Conservation (phyloP, 2,797 vertebrate genomes). For the Siniperca obscura region DNA sequence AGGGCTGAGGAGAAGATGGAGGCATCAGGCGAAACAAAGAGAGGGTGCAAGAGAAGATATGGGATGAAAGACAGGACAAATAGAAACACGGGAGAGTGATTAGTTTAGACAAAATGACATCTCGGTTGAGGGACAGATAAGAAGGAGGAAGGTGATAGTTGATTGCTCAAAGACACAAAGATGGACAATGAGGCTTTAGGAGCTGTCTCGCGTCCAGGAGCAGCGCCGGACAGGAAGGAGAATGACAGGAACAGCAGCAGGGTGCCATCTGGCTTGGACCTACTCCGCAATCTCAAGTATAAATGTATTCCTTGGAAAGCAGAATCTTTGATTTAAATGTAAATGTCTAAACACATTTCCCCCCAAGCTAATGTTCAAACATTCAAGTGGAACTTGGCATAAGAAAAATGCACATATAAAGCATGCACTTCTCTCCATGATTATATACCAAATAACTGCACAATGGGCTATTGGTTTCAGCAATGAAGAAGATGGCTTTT, state of each 20-base stretch:
- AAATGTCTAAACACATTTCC: constrained; percentile 18
- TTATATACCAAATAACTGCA: constrained; percentile 50
- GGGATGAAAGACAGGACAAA: constrained; percentile 54
- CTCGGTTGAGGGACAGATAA: constrained; percentile 50
- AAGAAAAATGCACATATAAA: constrained; percentile 31
- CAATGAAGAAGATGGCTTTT: constrained; percentile 50
- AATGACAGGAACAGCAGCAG: constrained; percentile 37
- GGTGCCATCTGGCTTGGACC: constrained; percentile 20
- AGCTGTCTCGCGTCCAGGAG: constrained; percentile 5
- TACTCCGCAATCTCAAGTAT: constrained; percentile 15
- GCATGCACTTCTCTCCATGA: constrained; percentile 26
- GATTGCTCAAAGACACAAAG: constrained; percentile 34
- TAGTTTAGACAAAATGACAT: constrained; percentile 56
- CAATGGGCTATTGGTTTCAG: constrained; percentile 58
- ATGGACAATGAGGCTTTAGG: constrained; percentile 32
- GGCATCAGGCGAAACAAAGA: constrained; percentile 31
- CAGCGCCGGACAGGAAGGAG: constrained; percentile 11
- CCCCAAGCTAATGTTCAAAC: constrained; percentile 19
- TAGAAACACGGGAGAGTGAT: constrained; percentile 44
- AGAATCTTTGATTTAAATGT: constrained; percentile 11
- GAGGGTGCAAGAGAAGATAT: constrained; percentile 12
- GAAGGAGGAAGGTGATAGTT: constrained; percentile 15
- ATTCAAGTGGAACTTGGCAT: constrained; percentile 17
- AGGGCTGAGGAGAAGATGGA: constrained; percentile 31
- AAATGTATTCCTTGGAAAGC: constrained; percentile 17